Percentiles rank a stretch among this genome's conserved stretches.
Conservation (phyloP, 1,140 invertebrate species). For the Aphelenchoides fujianensis region DNA sequence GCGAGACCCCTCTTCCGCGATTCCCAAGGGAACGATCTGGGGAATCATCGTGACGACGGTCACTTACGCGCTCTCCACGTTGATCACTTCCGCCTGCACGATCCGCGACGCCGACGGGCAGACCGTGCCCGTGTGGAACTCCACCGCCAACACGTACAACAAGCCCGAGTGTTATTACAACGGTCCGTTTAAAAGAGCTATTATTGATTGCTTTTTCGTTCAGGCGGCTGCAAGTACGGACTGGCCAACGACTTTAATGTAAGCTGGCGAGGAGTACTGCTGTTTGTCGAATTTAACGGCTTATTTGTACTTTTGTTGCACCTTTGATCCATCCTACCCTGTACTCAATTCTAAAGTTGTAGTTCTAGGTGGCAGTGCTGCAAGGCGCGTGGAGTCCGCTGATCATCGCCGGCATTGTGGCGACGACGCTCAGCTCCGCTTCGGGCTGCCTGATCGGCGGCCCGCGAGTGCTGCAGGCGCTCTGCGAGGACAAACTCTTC, state of each 20-base stretch:
- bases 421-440: conserved; percentile 70
- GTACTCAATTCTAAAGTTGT: background rate
- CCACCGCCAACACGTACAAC: background rate
- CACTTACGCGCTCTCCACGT: conserved; percentile 43
- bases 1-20: conserved; percentile 77
- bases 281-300: too few species aligned
- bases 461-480: conserved; percentile 69
- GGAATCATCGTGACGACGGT: conserved; percentile 52
- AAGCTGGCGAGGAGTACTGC: background rate
- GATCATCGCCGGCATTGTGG: conserved; percentile 69
- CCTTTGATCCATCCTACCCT: too few species aligned
- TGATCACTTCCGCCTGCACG: conserved; percentile 46
- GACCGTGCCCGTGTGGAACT: conserved; percentile 29
- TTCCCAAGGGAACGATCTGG: conserved; percentile 49
- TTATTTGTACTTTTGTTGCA: too few species aligned
- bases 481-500: conserved; percentile 66
- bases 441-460: conserved; percentile 69
- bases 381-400: conserved; percentile 66
- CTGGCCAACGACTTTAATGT: conserved; percentile 48
- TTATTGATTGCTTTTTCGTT: too few species aligned
- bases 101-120: conserved; percentile 49
- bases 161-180: conserved; percentile 29
- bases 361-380: conserved; percentile 65
- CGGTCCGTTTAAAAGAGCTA: too few species aligned
- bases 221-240: conserved; percentile 40